A percentile compares a stretch with the other conserved stretches of the same genome.
phyloP scores from a whole-genome alignment of 2,113 vertebrate genomes.

The Pseudorectes ferrugineus region DNA sequence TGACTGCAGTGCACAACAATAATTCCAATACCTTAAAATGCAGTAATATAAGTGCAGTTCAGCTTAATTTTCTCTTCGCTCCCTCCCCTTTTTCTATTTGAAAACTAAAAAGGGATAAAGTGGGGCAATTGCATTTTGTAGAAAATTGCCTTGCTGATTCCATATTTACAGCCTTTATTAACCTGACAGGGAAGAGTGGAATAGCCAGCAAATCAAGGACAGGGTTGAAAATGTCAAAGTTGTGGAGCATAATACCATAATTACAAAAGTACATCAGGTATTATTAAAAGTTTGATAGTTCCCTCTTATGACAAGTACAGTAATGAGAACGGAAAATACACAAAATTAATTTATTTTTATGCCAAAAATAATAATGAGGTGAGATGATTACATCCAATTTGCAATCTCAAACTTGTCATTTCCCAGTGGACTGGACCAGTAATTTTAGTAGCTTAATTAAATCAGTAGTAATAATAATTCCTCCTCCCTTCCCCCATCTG shows the following conservation, averaged over 20 bases:
- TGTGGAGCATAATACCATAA: conserved; percentile 7
- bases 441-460: conserved; percentile 46
- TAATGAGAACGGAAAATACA: conserved; percentile 57
- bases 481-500: not conserved
- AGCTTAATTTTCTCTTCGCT: not conserved
- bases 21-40: not conserved
- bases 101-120: not conserved
- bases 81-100: not conserved
- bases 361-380: conserved; percentile 50
- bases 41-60: not conserved
- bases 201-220: conserved; percentile 17
- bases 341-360: conserved; percentile 61
- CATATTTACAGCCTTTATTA: conserved; percentile 35
- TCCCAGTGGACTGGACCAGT: not conserved
- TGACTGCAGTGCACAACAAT: not conserved
- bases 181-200: not conserved
- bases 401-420: conserved; percentile 23
- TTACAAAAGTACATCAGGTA: conserved; percentile 24
- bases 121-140: not conserved
- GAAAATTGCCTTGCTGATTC: not conserved
- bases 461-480: not conserved
- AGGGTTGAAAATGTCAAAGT: conserved; percentile 48
- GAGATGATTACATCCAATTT: conserved; percentile 36
- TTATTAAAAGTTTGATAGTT: conserved; percentile 53
- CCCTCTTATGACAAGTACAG: conserved; percentile 13